Base-by-base conservation (phyloP, 1,140 invertebrate genomes). In the Heliothis subflexa region DNA sequence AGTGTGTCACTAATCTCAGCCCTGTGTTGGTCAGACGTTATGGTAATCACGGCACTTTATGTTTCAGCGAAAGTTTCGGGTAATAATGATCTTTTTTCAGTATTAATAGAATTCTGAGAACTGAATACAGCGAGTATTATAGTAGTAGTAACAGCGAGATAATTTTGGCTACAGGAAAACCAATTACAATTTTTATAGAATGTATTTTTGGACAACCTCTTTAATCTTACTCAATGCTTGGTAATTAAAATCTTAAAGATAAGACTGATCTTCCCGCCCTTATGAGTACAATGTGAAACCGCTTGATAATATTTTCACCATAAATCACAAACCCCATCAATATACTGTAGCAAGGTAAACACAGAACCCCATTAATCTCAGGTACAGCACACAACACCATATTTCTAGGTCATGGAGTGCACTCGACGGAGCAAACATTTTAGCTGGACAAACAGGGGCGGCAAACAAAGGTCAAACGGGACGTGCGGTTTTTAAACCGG, bases 371-470 rank as follows among this genome's bases (percentile, higher is more conserved):
- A 77, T 77, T 66, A 71, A 75, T 78, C 54, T 71, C 75, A 81
- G 70, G 73, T 75, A 70, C 74, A 49, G 40, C 50, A 72, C 13
- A 61, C 40, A 49, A 72, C 72, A 59, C 62, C 68, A 82, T 76
- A 81, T 80, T 80, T 83, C 68, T 80, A 80, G 84, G 84, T 85
- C 84, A 85, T 25, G 49, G 79, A 55, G 74, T 75, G 73, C 73
- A 75, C 73, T 75, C 73, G 21, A 10, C 40, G 45, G 21, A 45
- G 59, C 73, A 75, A 75, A 88, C 86, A 88, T 86, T 88, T 88
- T 88, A 88, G 78, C 82, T 79, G 85, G 80, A 55, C 84, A 88
- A 86, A 88, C 86, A 86, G 81, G 81, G 83, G 78, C 80, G 40
- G 76, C 81, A 33, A 47, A 28, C 72, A 52, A 12, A 25, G 71